These are phyloP conservation scores for Hedychridium roseum DNA, from an alignment of 2,888 invertebrate species.

Conservation along the genomic window DNA sequence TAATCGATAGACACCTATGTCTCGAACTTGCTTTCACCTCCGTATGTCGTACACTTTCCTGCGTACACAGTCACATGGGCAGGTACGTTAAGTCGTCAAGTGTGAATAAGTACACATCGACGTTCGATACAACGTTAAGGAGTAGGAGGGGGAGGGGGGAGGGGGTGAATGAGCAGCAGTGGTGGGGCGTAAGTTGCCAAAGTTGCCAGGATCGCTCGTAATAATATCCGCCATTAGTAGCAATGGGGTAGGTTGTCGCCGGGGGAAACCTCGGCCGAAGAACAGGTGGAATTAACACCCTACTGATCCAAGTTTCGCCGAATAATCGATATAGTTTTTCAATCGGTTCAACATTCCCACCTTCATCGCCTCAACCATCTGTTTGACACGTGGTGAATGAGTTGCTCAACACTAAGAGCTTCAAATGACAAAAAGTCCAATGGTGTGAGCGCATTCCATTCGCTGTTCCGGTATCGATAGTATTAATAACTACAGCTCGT, in stretches of 20 bases:
- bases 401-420: too few relatives aligned
- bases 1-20: conserved; percentile 46
- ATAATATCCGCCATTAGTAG: conserved; percentile 52
- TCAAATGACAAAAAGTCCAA: too few relatives aligned
- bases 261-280: conserved; percentile 42
- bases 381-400: too few relatives aligned
- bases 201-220: conserved; percentile 48
- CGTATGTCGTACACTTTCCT: conserved; percentile 18
- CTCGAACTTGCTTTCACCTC: conserved; percentile 18
- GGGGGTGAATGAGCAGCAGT: background rate
- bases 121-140: conserved; percentile 32
- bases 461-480: conserved; percentile 32
- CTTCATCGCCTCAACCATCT: too few relatives aligned
- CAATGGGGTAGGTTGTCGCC: conserved; percentile 44
- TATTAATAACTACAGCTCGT: conserved; percentile 34
- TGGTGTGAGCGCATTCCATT: too few relatives aligned
- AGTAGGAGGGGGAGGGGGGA: background rate
- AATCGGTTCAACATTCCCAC: too few relatives aligned
- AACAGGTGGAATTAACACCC: conserved; percentile 55
- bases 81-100: conserved; percentile 6
- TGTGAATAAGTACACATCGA: conserved; percentile 40
- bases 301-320: conserved; percentile 39
- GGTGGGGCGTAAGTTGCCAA: conserved; percentile 41
- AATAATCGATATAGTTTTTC: too few relatives aligned
- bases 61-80: conserved; percentile 9